Conservation (phyloP, 37 sponge, comb jelly and placozoan genomes). For the Spongilla lacustris region DNA sequence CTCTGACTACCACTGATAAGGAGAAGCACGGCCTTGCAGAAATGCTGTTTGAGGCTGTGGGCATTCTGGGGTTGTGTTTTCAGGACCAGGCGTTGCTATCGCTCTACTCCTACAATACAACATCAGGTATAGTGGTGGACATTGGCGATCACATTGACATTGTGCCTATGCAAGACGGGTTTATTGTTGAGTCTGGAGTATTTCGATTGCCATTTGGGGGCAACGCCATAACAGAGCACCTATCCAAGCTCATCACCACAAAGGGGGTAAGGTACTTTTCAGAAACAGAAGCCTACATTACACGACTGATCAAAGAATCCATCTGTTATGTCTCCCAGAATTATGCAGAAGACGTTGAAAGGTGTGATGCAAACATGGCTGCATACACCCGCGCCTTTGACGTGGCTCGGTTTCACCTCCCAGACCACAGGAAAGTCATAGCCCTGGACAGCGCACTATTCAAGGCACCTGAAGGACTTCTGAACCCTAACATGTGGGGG, state of each 20-base stretch:
- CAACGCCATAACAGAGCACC: slow-evolving; percentile 64
- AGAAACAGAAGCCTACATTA: slow-evolving; percentile 78
- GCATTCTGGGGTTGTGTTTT: slow-evolving; percentile 27
- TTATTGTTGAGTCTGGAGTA: slow-evolving; percentile 58
- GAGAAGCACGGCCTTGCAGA: slow-evolving; percentile 44
- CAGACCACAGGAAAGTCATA: slow-evolving; percentile 70
- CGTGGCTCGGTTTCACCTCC: slow-evolving; percentile 70
- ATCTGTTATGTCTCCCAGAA: slow-evolving; percentile 68
- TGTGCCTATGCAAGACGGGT: slow-evolving; percentile 82
- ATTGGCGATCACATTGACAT: slow-evolving; percentile 78
- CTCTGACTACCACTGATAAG: slow-evolving; percentile 47
- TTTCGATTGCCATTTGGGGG: slow-evolving; percentile 70
- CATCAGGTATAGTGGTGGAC: slow-evolving; percentile 80
- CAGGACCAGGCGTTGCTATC: slow-evolving; percentile 79
- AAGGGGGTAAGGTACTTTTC: slow-evolving; percentile 82
- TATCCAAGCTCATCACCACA: slow-evolving; percentile 60
- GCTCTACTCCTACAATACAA: slow-evolving; percentile 79
- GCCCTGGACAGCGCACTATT: slow-evolving; percentile 58
- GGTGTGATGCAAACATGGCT: slow-evolving; percentile 30
- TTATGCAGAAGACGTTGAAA: slow-evolving; percentile 33
- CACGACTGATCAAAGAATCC: slow-evolving; percentile 72
- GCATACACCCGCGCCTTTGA: slow-evolving; percentile 52
- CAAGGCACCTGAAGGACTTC: slow-evolving; percentile 74
- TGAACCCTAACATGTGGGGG: slow-evolving; percentile 66
- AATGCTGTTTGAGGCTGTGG: slow-evolving; percentile 45